These are phyloP conservation scores for Drosophila carrolli DNA, from an alignment of 1,140 invertebrate species.

Conservation along the genomic window DNA sequence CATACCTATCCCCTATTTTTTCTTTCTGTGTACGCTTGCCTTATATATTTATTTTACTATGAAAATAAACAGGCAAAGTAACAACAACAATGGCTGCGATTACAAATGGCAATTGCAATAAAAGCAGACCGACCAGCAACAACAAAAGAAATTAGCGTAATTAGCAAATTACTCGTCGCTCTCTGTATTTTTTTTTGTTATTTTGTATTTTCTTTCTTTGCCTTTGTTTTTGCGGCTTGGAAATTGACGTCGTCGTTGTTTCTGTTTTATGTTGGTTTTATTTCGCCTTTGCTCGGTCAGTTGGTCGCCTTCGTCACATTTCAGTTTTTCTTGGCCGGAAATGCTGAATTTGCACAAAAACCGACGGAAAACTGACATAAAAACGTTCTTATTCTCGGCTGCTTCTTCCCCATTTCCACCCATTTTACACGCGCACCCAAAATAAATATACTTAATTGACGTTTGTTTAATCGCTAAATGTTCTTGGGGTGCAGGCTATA, in stretches of 20 bases:
- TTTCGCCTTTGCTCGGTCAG: conserved; percentile 51
- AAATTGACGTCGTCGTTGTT: conserved; percentile 60
- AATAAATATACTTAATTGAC: conserved; percentile 82
- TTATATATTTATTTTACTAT: conserved; percentile 69
- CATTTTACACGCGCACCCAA: conserved; percentile 71
- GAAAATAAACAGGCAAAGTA: conserved; percentile 61
- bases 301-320: conserved; percentile 77
- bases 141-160: conserved; percentile 82
- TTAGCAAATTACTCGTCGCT: conserved; percentile 76
- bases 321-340: conserved; percentile 80
- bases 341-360: conserved; percentile 81
- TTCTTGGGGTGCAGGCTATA: conserved; percentile 21
- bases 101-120: conserved; percentile 66
- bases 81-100: conserved; percentile 55
- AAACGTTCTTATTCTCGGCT: conserved; percentile 50
- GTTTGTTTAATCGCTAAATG: conserved; percentile 69
- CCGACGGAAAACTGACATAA: conserved; percentile 67
- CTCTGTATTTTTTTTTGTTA: conserved; percentile 17
- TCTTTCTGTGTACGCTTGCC: conserved; percentile 18
- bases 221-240: conserved; percentile 59
- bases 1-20: background rate
- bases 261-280: conserved; percentile 23
- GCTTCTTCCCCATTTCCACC: conserved; percentile 16
- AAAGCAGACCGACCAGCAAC: conserved; percentile 60
- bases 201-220: conserved; percentile 19